Percentiles rank a stretch among this genome's conserved stretches.
Conservation (phyloP, 2,113 vertebrate species). For the Takifugu flavidus region DNA sequence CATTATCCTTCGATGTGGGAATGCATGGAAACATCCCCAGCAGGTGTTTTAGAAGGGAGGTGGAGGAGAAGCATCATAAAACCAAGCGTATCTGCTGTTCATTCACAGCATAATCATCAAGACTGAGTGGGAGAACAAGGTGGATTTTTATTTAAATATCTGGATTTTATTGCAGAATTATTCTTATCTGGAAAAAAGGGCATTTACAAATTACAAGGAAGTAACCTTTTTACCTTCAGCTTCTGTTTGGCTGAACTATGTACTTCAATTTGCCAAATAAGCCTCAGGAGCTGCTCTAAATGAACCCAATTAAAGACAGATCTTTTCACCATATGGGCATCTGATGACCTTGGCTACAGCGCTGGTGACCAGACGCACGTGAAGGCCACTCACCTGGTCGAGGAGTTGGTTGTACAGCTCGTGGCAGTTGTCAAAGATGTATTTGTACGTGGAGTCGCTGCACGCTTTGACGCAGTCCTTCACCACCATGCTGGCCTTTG, state of each 20-base stretch:
- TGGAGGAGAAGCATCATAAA: background rate
- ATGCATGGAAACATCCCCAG: background rate
- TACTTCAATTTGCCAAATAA: background rate
- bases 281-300: too few relatives aligned
- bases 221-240: too few relatives aligned
- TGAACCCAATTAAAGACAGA: background rate
- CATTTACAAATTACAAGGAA: too few relatives aligned
- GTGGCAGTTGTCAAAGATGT: slow-evolving; percentile 97
- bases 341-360: background rate
- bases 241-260: background rate
- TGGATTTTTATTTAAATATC: too few relatives aligned
- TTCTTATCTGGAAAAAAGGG: too few relatives aligned
- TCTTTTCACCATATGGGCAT: background rate
- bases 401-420: slow-evolving; percentile 92
- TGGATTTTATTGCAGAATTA: too few relatives aligned
- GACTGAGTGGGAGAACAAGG: too few relatives aligned
- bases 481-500: slow-evolving; percentile 90
- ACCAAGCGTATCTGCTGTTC: too few relatives aligned
- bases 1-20: background rate
- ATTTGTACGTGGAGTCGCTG: slow-evolving; percentile 93
- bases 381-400: slow-evolving; percentile 82
- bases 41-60: background rate
- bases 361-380: background rate
- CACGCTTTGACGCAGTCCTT: slow-evolving; percentile 96
- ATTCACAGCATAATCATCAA: too few relatives aligned